Conservation (phyloP, 2,888 invertebrate genomes). For the Tipula unca region DNA sequence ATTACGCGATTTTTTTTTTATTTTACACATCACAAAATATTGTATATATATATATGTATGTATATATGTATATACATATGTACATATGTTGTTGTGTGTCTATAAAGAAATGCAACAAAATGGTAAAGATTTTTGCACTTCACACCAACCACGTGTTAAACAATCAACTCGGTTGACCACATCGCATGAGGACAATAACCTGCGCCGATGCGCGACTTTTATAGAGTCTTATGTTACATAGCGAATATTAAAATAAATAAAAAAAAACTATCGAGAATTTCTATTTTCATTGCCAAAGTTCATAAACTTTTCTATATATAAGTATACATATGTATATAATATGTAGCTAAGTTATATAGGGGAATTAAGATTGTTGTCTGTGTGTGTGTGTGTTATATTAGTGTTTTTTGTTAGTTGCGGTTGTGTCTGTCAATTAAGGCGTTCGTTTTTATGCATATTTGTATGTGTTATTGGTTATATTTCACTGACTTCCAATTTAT, state of each 20-base stretch:
- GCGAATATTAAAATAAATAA: neutral
- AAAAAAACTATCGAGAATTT: neutral
- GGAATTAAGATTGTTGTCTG: neutral
- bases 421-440: neutral
- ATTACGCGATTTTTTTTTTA: neutral
- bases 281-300: constrained; percentile 8
- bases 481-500: neutral
- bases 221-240: neutral
- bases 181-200: neutral
- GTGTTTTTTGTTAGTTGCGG: neutral
- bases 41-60: neutral
- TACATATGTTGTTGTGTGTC: too few relatives aligned
- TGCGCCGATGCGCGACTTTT: neutral
- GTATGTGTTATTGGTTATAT: too few relatives aligned
- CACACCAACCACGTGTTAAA: neutral
- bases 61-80: neutral
- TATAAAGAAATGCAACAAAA: neutral
- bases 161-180: neutral
- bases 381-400: neutral
- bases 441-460: neutral
- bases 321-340: neutral
- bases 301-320: neutral
- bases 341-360: neutral
- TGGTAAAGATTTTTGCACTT: neutral
- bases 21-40: neutral